Percentiles rank a stretch among this genome's conserved stretches.
Evolutionary conservation across 2,113 vertebrate species (phyloP).

Genomic region (Axis porcinus): DNA sequence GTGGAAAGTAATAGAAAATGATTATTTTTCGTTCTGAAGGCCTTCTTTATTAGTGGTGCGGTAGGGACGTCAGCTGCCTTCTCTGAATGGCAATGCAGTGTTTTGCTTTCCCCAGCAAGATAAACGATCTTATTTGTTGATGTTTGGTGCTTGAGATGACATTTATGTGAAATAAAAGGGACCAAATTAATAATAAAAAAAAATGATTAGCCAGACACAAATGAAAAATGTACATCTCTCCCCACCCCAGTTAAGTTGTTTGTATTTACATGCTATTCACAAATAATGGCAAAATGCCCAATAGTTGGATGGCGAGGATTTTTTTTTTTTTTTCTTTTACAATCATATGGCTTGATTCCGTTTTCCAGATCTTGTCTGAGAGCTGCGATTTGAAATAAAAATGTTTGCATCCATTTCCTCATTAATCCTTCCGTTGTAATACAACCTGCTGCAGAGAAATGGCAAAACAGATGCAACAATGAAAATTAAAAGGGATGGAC

Average conservation of each 20-base stretch:
- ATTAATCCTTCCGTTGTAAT: conserved; percentile 81
- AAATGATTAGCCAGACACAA: conserved; percentile 71
- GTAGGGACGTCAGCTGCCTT: conserved; percentile 72
- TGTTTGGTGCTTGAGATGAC: conserved; percentile 79
- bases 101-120: conserved; percentile 80
- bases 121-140: conserved; percentile 82
- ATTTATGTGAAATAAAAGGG: conserved; percentile 82
- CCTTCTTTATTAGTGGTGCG: conserved; percentile 77
- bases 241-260: conserved; percentile 69
- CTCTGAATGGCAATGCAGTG: conserved; percentile 76
- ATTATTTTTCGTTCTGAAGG: conserved; percentile 80
- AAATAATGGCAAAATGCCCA: conserved; percentile 73
- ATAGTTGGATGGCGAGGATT: conserved; percentile 62
- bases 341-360: conserved; percentile 82
- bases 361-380: conserved; percentile 81
- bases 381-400: conserved; percentile 84
- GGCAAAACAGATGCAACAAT: conserved; percentile 85
- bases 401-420: conserved; percentile 82
- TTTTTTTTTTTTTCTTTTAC: conserved; percentile 70
- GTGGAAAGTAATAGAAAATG: conserved; percentile 78
- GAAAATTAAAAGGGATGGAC: conserved; percentile 87
- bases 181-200: conserved; percentile 80
- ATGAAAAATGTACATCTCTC: conserved; percentile 68
- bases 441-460: conserved; percentile 84
- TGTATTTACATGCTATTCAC: conserved; percentile 75